Base-by-base conservation (phyloP, 2,888 invertebrate species). In the Pandemis cinnamomeana region DNA sequence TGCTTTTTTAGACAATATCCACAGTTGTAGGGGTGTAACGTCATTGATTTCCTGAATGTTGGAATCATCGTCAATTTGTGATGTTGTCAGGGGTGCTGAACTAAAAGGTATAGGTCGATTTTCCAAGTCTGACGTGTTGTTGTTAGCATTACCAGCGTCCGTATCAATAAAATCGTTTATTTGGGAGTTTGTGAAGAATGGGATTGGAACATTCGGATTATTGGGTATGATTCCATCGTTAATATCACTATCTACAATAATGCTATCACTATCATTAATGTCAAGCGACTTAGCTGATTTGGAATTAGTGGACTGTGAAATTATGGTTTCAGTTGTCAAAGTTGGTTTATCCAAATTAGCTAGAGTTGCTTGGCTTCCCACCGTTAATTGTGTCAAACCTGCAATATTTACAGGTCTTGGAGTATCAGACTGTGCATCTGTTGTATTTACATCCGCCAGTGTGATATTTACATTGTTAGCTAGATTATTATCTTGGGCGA, bases 1-100 rank as follows among this genome's bases (percentile, higher is more conserved):
- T 76, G 94, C 94, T 86, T 93, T 92, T 83, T 91, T 92, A n/a
- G 94, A 92, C 76, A 94, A 83, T 78, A 94, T 85, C 92, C 90
- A 92, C 78, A 94, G 80, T 78, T 94, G 91, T 67, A 91, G 77
- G 58, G 88, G 89, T 58, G 93, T 90, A 77, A 93, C 78, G 77
- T 88, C 86, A 82, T 79, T 87, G 61, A 88, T 87, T 77, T 91
- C 85, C 76, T 86, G 84, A 67, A 87, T 77, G 60, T 83, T 78
- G 78, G 82, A 79, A 78, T 80, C 82, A 78, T 85, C 81, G 20
- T 70, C 67, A 74, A 36, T 71, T 67, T 61, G 61, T 46, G 44
- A 58, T 66, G 67, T 69, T 60, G 67, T 72, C 55, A 10, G 10
- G 48, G 68, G 46, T 67, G 81, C 75, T 42, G 81, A 80, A 27